Conservation (phyloP, 2,888 invertebrate genomes). For the Aphrophora alni region DNA sequence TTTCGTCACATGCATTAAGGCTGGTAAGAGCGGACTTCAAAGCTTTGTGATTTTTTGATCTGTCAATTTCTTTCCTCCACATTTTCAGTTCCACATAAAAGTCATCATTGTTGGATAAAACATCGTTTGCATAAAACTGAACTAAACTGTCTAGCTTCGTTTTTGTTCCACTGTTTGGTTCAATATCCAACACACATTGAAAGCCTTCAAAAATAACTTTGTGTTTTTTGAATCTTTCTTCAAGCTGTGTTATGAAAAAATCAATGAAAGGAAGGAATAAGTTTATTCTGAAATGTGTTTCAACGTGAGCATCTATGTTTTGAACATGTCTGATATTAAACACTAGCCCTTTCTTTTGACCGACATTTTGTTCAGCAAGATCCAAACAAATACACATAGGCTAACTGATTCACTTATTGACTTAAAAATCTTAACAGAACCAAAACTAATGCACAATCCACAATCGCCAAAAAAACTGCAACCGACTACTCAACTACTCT, state of each 20-base stretch:
- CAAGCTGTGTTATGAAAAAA: not conserved
- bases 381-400: not conserved
- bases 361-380: not conserved
- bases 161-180: constrained; percentile 4
- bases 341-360: too few relatives aligned
- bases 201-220: not conserved
- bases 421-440: too few relatives aligned
- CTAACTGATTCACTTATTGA: too few relatives aligned
- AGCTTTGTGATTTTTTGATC: constrained; percentile 6
- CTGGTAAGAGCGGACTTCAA: constrained; percentile 3
- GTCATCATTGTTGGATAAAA: constrained; percentile 11
- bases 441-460: too few relatives aligned
- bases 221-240: constrained; percentile 2
- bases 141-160: not conserved
- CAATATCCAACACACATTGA: not conserved
- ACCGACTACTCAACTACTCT: too few relatives aligned
- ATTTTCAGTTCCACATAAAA: constrained; percentile 9
- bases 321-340: too few relatives aligned
- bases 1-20: not conserved
- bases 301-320: not conserved
- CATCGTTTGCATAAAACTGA: constrained; percentile 11
- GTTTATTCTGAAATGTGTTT: constrained; percentile 9
- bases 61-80: not conserved
- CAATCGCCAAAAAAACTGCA: too few relatives aligned
- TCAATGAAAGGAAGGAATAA: not conserved